Evolutionary conservation across 2,797 vertebrate species (phyloP).

Genomic region (Tangara arthus): DNA sequence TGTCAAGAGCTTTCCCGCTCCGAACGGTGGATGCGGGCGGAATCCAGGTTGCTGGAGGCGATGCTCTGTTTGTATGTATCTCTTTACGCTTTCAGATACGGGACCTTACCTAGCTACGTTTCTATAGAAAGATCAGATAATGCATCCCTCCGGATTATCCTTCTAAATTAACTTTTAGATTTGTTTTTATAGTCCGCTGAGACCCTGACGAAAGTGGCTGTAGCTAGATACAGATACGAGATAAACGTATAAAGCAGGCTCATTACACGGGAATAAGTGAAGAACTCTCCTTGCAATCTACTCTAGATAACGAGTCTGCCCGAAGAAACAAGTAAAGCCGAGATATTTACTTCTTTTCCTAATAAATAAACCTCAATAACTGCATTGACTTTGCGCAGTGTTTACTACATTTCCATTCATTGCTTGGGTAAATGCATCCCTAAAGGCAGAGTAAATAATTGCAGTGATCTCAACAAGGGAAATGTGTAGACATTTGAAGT

Average conservation of each 20-base stretch:
- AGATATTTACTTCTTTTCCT: conserved; percentile 42
- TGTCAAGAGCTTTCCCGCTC: background rate
- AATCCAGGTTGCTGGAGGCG: background rate
- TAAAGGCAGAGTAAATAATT: conserved; percentile 74
- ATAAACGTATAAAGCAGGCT: conserved; percentile 37
- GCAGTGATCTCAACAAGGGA: conserved; percentile 68
- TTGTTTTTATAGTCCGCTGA: conserved; percentile 51
- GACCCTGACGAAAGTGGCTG: conserved; percentile 34
- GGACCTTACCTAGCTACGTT: background rate
- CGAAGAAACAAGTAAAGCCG: background rate
- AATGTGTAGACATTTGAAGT: conserved; percentile 72
- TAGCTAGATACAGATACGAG: conserved; percentile 3
- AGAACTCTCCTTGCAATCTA: conserved; percentile 8
- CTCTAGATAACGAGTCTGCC: conserved; percentile 15
- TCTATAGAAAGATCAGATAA: conserved; percentile 42
- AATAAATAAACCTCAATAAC: conserved; percentile 68
- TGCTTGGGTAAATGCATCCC: conserved; percentile 71
- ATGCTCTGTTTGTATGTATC: background rate
- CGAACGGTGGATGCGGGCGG: background rate
- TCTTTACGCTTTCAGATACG: background rate
- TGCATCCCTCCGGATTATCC: conserved; percentile 40
- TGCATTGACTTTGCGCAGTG: conserved; percentile 40
- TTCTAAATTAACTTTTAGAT: conserved; percentile 53
- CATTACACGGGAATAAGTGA: background rate
- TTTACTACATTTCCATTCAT: conserved; percentile 66